Evolutionary conservation across 2,113 vertebrate species (phyloP), one percentile per base, ranked within the genome.

Genomic region (Tylochromis polylepis): DNA sequence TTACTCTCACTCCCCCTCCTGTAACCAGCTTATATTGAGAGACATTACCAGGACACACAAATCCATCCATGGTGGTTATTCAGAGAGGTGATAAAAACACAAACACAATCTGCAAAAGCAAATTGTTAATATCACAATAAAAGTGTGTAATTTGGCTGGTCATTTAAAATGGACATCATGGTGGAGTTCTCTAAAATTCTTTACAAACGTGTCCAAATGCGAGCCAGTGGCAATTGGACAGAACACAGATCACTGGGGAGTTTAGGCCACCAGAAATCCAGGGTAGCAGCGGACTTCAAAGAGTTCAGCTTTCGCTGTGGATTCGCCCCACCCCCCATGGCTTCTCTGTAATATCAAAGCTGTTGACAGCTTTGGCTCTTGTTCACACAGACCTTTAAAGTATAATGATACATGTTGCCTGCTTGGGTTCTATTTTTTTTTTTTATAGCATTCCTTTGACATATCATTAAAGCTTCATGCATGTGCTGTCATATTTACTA

Each of bases 361-460:
- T 46, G 51, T 60, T 85, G 84, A 83, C 86, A 90, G 77, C 78
- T 84, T 60, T 86, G 90, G 85, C 86, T 86, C 43, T 81, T 85
- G 60, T 77, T 87, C 84, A 78, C 84, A 65, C 89, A 78, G 56
- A 84, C 27, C 43, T 89, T 93, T 87, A 91, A 91, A 88, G 22
- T 84, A 85, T 84, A 86, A 88, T 85, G 78, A 84, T 65, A 57
- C 79, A 77, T 43, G 82, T 87, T 81, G 56, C 70, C 60, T 38
- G 70, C 72, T 89, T 80, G 53, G 24, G 84, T 85, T 83, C 58
- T 43, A 20, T 22, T 15, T 27, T 53, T 49, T 67, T 20, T 57
- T 88, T 46, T 57, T 15, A 75, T 31, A 82, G n/a, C 38, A 20
- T 36, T 58, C 0, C 70, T 49, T 51, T 83, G 85, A 86, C 60